Evolutionary conservation across 2,113 vertebrate genomes (phyloP), one percentile per base, ranked within the genome.

Genomic region (Balaeniceps rex): DNA sequence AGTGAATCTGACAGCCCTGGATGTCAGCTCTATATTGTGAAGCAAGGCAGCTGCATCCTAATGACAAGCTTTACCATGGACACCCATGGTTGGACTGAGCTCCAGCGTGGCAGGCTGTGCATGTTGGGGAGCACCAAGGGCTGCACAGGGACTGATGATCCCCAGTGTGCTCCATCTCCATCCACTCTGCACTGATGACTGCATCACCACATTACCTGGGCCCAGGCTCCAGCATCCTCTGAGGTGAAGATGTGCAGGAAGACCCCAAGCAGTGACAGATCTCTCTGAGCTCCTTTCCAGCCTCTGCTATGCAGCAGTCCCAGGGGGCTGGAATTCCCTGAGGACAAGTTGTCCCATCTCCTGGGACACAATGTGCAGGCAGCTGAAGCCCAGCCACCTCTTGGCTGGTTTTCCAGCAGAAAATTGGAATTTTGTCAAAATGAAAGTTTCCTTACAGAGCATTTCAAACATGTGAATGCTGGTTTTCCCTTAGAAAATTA

Each of bases 51-150:
- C 12, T 61, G 36, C 47, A 36, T 29, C 46, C 82, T 69, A 21
- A 3, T 1, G 2, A n/a, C 36, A 63, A 61, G 18, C 15, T 61
- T 72, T 25, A 16, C 19, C 61, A 5, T 9, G 46, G 61, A 36
- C 19, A 51, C 19, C 31, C 80, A 17, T 31, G 42, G 34, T 5
- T 13, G 42, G 46, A 23, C 24, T 44, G 58, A 74, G 17, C 28
- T 31, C 57, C n/a, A 78, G 12, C 2, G 1, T 3, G 15, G n/a
- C 1, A 7, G 19, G n/a, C 11, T 80, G 31, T 26, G 16, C 0
- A 0, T 18, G 71, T 3, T 49, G 63, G 38, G 25, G 29, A 49
- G 23, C 60, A 70, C 34, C 16, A 34, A n/a, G 44, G 40, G 54
- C 54, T 77, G 33, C n/a, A 19, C 2, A 1, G 26, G 10, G 25